Percentiles rank a stretch among this genome's conserved stretches.
These are phyloP conservation scores for Capitella teleta DNA, from an alignment of 1,140 invertebrate species.

Conservation along the genomic window DNA sequence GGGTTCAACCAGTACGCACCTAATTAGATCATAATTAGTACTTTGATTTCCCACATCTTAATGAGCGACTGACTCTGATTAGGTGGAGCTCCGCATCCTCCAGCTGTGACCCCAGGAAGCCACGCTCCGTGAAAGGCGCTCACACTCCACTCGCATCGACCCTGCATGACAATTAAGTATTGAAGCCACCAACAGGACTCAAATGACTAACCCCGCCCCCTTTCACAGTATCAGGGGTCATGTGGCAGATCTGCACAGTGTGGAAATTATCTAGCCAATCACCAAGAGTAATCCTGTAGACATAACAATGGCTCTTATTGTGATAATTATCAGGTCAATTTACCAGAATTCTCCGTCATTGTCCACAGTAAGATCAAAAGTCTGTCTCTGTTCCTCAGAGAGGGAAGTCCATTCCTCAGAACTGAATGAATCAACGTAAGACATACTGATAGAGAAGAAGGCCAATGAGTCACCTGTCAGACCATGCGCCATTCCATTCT, in stretches of 20 bases:
- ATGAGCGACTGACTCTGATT: slow-evolving; percentile 65
- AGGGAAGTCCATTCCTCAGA: slow-evolving; percentile 81
- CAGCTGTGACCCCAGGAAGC: slow-evolving; percentile 11
- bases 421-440: slow-evolving; percentile 5
- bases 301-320: too few relatives aligned
- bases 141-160: slow-evolving; percentile 1
- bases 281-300: slow-evolving; percentile 35
- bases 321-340: too few relatives aligned
- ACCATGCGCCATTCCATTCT: slow-evolving; percentile 97
- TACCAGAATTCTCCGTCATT: slow-evolving; percentile 94
- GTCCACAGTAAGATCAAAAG: slow-evolving; percentile 82
- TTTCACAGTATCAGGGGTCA: slow-evolving; percentile 4
- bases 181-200: too few relatives aligned
- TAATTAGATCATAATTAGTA: slow-evolving; percentile 15
- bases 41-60: background rate
- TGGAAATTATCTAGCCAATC: slow-evolving; percentile 33
- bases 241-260: slow-evolving; percentile 83
- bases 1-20: slow-evolving; percentile 88
- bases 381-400: slow-evolving; percentile 75
- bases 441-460: background rate
- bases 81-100: slow-evolving; percentile 13
- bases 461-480: slow-evolving; percentile 57
- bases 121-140: slow-evolving; percentile 8
- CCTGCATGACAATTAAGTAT: background rate
- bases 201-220: slow-evolving; percentile 3